Evolutionary conservation across 2,797 vertebrate genomes (phyloP), one percentile per base, ranked within the genome.

Genomic region (Momotus momota): DNA sequence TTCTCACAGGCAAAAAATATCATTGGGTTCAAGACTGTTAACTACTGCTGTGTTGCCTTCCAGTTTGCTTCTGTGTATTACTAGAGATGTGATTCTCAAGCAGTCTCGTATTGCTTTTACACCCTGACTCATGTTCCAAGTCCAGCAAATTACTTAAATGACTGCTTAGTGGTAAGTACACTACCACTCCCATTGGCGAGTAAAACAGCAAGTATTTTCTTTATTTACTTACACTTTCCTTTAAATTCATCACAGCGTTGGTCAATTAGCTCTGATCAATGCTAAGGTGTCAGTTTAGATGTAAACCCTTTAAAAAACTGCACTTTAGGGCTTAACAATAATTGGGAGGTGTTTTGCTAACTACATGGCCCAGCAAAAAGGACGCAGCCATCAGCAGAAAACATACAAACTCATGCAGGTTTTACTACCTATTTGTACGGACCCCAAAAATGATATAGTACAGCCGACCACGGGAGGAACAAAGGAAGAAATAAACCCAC

Each of bases 251-350:
- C 90, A 89, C 9, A 2, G 29, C 4, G 2, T 33, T 65, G 78
- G 71, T 91, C 45, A 4, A 87, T 89, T 40, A 43, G 74, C 52
- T 64, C 71, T 90, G 78, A 92, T 94, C 81, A 83, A 91, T 91
- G 82, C 45, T 71, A 45, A 94, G 48, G 67, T 87, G 81, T 87
- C 87, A 74, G 49, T 72, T 83, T n/a, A 74, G 72, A 91, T 80
- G 66, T 52, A 93, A 88, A 86, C 10, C 58, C 86, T 85, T 61
- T 85, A 40, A 92, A 87, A 94, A 92, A 71, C 64, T 74, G 57
- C 69, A 64, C 86, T 93, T 94, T n/a, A 38, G 57, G 64, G 33
- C 65, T 94, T 81, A 90, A 79, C 51, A 93, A 84, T 70, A 88
- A 92, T 60, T 33, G 5, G 33, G 45, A 94, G 51, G 58, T 79